A percentile compares a stretch with the other conserved stretches of the same genome.
phyloP scores from a whole-genome alignment of 2,113 vertebrate genomes.

The Nesoenas mayeri region DNA sequence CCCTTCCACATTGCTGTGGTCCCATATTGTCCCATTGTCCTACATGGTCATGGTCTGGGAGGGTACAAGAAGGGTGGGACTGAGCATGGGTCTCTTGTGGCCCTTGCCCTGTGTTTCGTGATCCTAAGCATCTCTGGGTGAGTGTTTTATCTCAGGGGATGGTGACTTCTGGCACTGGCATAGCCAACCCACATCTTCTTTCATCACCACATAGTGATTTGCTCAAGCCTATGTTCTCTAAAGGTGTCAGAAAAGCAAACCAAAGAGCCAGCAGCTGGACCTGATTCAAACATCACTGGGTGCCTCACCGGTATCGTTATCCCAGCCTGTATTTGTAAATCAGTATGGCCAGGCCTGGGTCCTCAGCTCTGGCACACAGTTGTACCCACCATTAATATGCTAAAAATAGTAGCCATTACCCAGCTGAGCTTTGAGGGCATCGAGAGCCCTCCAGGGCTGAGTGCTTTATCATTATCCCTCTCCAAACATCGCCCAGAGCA shows the following conservation, averaged over 20 bases:
- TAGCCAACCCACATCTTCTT: background rate
- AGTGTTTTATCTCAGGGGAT: background rate
- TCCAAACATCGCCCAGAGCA: background rate
- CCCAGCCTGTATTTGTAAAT: background rate
- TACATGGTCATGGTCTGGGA: background rate
- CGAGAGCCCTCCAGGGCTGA: accelerated
- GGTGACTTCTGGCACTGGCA: background rate
- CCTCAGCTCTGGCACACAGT: background rate
- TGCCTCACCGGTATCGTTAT: accelerated
- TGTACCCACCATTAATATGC: background rate
- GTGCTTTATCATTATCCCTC: background rate
- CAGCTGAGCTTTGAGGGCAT: background rate
- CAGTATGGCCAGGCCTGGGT: background rate
- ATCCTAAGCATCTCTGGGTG: background rate
- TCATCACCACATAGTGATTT: accelerated
- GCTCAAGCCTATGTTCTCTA: background rate
- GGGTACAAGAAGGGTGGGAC: background rate
- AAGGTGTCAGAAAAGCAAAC: background rate
- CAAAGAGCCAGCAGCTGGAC: background rate
- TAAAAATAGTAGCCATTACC: background rate
- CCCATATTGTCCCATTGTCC: no score
- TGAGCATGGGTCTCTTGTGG: accelerated
- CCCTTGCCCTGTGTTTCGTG: background rate
- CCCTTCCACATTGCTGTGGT: no score
- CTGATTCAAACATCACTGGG: background rate